Conservation (phyloP, 2,888 invertebrate species). For the Nipponacmea schrenckii region DNA sequence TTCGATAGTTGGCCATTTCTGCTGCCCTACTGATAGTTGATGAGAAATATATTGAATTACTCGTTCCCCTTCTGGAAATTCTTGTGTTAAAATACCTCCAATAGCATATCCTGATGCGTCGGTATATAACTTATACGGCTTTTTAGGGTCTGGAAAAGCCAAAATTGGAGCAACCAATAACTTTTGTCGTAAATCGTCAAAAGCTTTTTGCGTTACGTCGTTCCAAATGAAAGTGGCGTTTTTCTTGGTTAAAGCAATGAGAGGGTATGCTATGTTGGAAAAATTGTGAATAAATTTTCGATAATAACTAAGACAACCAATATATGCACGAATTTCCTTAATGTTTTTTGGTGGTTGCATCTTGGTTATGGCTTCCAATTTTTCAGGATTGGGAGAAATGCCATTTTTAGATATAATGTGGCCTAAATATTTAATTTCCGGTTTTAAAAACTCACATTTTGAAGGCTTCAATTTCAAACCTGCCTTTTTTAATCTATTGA, state of each 20-base stretch:
- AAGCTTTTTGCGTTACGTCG: constrained; percentile 9
- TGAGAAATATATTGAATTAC: constrained; percentile 13
- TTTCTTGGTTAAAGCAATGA: constrained; percentile 10
- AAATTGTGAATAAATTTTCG: constrained; percentile 1
- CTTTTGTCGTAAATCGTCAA: constrained; percentile 12
- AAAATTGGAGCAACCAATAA: constrained; percentile 8
- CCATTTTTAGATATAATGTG: constrained; percentile 18
- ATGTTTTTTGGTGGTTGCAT: constrained; percentile 1
- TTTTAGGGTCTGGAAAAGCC: constrained; percentile 9
- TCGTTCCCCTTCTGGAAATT: not conserved
- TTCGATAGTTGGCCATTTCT: constrained; percentile 15
- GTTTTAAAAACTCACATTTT: constrained; percentile 19
- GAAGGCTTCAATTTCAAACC: constrained; percentile 22
- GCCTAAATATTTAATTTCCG: constrained; percentile 16
- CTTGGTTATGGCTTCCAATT: constrained; percentile 8
- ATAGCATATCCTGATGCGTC: constrained; percentile 15
- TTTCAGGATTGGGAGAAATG: constrained; percentile 10
- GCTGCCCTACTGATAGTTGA: not conserved
- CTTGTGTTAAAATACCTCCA: too few relatives aligned
- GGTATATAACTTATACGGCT: constrained; percentile 10
- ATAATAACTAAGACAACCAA: constrained; percentile 9
- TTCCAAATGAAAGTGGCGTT: constrained; percentile 10
- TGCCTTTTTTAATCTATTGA: constrained; percentile 13
- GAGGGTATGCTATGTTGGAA: constrained; percentile 8
- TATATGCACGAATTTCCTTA: not conserved